phyloP scores from a whole-genome alignment of 2,113 vertebrate genomes.

The Lanius ludovicianus region DNA sequence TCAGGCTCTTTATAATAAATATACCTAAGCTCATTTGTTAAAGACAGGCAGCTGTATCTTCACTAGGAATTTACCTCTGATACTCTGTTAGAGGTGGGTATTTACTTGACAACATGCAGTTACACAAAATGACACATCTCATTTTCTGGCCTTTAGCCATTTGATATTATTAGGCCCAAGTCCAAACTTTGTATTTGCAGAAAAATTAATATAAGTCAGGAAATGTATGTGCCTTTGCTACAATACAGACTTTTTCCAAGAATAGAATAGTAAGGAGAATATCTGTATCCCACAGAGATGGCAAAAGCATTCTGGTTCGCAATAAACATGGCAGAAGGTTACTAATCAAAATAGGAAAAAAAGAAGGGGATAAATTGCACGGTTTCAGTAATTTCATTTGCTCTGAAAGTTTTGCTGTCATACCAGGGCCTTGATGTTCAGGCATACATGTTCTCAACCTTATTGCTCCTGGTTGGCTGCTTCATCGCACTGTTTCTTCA shows the following conservation, averaged over 20 bases:
- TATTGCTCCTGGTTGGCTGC: not conserved
- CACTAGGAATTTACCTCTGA: not conserved
- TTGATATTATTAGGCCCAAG: not conserved
- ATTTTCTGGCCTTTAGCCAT: not conserved
- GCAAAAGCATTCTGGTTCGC: not conserved
- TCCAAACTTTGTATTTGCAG: not conserved
- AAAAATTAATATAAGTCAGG: not conserved
- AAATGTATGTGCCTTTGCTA: not conserved
- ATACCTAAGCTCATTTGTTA: not conserved
- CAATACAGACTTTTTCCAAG: not conserved
- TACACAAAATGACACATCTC: not conserved
- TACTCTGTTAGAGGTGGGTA: not conserved
- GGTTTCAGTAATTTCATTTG: not conserved
- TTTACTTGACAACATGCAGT: not conserved
- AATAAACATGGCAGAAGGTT: not conserved
- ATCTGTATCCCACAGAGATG: not conserved
- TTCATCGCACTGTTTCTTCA: not conserved
- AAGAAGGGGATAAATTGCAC: not conserved
- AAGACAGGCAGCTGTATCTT: not conserved
- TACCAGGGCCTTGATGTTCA: not conserved
- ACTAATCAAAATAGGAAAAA: not conserved
- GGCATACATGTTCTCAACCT: not conserved
- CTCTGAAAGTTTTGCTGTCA: not conserved
- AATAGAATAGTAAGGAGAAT: not conserved
- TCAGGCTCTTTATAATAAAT: not conserved